Base-by-base conservation (phyloP, 1,140 invertebrate species). In the Aphaenogaster rudis region DNA sequence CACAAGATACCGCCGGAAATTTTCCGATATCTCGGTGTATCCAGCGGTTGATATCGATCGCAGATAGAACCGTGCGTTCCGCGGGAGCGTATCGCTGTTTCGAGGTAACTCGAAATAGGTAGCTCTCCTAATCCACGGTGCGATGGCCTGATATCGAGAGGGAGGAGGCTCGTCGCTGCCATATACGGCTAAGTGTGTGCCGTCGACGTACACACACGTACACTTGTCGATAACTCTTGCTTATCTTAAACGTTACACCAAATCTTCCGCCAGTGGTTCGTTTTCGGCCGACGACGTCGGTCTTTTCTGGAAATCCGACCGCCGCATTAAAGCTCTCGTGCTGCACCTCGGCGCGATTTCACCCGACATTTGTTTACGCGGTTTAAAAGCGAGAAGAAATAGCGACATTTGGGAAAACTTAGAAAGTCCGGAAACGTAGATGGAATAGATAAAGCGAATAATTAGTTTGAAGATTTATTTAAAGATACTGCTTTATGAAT, bases 141-240 rank as follows among this genome's bases (percentile, higher is more conserved):
- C 64, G 48, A 71, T 81, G 28, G 48, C 8, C 50, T 67, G 74
- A 88, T 81, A 86, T 67, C 69, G 64, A 52, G 87, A 67, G 28
- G 28, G 28, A 28, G 0, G 50, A 54, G 52, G 59, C 69, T 86
- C 86, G 80, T 88, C 69, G 52, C 2, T 9, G 11, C 33, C 74
- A 63, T 13, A 71, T 21, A 13, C 8, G 17, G 9, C 21, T 45
- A 11, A 45, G 1, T 52, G 42, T 52, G 28, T 11, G 57, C 9
- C 72, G 4, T 54, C 57, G 11, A 86, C 13, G 66, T 48, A n/a
- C 64, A 45, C 42, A 45, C 9, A 21, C 13, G 50, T 69, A 76
- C 28, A 69, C 50, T 28, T 17, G 52, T 69, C 85, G 36, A 88
- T 88, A 88, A 88, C 61, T 87, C 85, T 74, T 50, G 85, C 85